These are phyloP conservation scores for Tangara arthus DNA, from an alignment of 2,797 vertebrate species.

Conservation along the genomic window DNA sequence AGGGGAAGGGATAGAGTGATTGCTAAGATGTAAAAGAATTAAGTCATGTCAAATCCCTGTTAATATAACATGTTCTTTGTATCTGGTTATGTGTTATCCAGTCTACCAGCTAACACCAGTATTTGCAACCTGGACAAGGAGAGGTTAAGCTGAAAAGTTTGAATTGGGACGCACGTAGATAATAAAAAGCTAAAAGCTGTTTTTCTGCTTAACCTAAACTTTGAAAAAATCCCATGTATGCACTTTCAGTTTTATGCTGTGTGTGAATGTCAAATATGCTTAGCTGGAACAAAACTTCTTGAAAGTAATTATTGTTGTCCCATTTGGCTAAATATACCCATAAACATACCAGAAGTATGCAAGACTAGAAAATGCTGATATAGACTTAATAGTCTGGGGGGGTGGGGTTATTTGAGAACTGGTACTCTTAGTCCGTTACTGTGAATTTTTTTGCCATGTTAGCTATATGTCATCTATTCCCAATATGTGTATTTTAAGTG, in stretches of 20 bases:
- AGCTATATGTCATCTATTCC: neutral
- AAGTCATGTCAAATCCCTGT: neutral
- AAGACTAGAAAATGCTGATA: neutral
- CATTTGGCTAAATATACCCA: conserved; percentile 10
- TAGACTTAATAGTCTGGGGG: neutral
- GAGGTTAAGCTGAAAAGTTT: neutral
- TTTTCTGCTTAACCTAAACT: conserved; percentile 45
- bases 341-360: neutral
- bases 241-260: conserved; percentile 51
- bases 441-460: neutral
- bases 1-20: neutral
- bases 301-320: neutral
- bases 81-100: neutral
- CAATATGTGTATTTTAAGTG: neutral
- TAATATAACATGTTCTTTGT: neutral
- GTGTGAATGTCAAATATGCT: conserved; percentile 20
- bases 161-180: neutral
- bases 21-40: neutral
- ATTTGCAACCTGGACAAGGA: neutral
- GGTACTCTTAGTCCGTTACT: neutral
- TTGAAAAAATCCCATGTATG: neutral
- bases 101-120: neutral
- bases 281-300: conserved; percentile 40
- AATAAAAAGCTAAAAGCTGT: neutral
- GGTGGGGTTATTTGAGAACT: neutral